Percentiles rank a stretch among this genome's conserved stretches.
Conservation (phyloP, 2,888 invertebrate genomes). For the Athalia circularis region DNA sequence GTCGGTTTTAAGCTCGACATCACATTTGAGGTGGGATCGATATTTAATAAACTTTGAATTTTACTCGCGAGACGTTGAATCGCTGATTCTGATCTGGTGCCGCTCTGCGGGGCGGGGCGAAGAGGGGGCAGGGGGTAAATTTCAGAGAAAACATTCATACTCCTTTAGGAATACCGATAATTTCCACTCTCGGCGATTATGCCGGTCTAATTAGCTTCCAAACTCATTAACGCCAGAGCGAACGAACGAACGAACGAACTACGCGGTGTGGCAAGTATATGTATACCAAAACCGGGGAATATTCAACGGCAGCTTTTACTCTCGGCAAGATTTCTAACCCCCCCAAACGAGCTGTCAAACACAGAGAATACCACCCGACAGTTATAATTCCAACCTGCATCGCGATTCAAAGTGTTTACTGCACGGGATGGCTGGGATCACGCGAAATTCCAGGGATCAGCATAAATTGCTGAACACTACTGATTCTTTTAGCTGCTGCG, state of each 20-base stretch:
- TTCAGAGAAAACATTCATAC: conserved; percentile 18
- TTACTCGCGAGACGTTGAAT: not conserved
- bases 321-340: too few relatives aligned
- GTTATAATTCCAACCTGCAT: not conserved
- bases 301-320: not conserved
- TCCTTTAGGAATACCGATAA: conserved; percentile 31
- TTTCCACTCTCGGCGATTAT: conserved; percentile 28
- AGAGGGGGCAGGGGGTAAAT: not conserved
- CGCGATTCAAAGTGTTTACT: not conserved
- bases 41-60: conserved; percentile 3
- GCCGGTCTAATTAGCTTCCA: conserved; percentile 34
- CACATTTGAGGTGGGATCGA: not conserved
- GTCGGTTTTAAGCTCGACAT: too few relatives aligned
- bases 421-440: too few relatives aligned
- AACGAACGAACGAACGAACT: not conserved
- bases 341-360: conserved; percentile 2
- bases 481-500: too few relatives aligned
- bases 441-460: too few relatives aligned
- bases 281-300: not conserved
- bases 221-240: conserved; percentile 31
- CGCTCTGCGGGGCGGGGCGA: too few relatives aligned
- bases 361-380: not conserved
- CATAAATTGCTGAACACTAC: too few relatives aligned
- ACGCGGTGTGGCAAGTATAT: not conserved
- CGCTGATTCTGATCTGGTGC: not conserved